phyloP scores from a whole-genome alignment of 2,797 vertebrate genomes.

The Pristis pectinata region DNA sequence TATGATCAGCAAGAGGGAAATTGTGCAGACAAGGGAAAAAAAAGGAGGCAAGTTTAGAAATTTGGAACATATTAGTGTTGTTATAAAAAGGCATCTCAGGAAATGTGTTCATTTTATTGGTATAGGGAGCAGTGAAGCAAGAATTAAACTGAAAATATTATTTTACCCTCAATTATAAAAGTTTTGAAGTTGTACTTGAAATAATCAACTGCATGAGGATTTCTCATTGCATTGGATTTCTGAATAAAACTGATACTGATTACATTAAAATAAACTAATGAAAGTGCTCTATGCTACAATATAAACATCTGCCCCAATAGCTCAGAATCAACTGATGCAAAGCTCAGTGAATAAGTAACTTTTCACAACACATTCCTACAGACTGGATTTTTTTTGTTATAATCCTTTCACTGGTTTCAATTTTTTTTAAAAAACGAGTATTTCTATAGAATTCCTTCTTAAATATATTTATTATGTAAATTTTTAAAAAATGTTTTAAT shows the following conservation, averaged over 20 bases:
- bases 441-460: background rate
- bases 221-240: background rate
- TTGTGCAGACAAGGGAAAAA: background rate
- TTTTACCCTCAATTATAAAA: background rate
- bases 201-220: slow-evolving; percentile 9
- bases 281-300: background rate
- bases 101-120: background rate
- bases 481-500: background rate
- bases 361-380: background rate
- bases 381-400: background rate
- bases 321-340: background rate
- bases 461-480: background rate
- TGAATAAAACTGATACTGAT: background rate
- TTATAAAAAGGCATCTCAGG: background rate
- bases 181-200: background rate
- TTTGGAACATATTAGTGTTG: background rate
- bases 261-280: background rate
- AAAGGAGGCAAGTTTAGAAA: background rate
- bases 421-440: background rate
- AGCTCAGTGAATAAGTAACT: background rate
- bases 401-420: background rate
- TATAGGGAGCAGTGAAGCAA: background rate
- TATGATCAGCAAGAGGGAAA: no score
- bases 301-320: background rate
- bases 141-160: background rate